Evolutionary conservation across 2,888 invertebrate species (phyloP), one percentile per base, ranked within the genome.

Genomic region (Pasiphila rectangulata): DNA sequence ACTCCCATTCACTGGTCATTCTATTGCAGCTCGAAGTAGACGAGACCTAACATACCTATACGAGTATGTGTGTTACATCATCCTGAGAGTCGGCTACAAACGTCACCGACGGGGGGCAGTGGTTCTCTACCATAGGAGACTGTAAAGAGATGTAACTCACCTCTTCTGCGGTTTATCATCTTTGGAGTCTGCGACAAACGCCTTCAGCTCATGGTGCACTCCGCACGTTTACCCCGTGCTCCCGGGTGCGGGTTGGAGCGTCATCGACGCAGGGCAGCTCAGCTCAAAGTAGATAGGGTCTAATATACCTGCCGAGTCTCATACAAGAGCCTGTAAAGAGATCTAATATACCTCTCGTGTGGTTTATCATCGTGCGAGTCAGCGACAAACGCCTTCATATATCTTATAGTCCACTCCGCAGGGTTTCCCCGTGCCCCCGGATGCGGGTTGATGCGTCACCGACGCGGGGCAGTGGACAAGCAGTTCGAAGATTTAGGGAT

Each of bases 341-440:
- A n/a, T n/a, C n/a, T n/a, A n/a, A n/a, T n/a, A n/a, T 12, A 96
- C 94, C 98, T 93, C 91, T 99, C 99, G 75, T 98, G 98, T 42
- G 98, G 98, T 85, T 98, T 98, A 72, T 98, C 98, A 72, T 98
- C 98, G 65, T 95, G 93, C 53, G 93, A 92, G 72, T 98, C 97
- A 3, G 96, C 97, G 45, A 98, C 97, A 82, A 96, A 98, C 12
- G 97, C 97, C 86, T 98, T 99, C 41, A 99, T n/a, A n/a, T n/a
- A n/a, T 91, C 85, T 99, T 99, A 83, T 99, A 99, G 88, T 99
- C 99, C 29, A 99, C 99, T 6, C 99, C 99, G 83, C 99, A 99
- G 0, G 99, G 99, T 89, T 98, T 97, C 24, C 96, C 96, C 16
- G 96, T 96, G 83, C 99, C 98, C 1, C 98, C 98, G 1, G 98